A percentile compares a stretch with the other conserved stretches of the same genome.
phyloP scores from a whole-genome alignment of 2,797 vertebrate species.

The Nyctibius grandis region DNA sequence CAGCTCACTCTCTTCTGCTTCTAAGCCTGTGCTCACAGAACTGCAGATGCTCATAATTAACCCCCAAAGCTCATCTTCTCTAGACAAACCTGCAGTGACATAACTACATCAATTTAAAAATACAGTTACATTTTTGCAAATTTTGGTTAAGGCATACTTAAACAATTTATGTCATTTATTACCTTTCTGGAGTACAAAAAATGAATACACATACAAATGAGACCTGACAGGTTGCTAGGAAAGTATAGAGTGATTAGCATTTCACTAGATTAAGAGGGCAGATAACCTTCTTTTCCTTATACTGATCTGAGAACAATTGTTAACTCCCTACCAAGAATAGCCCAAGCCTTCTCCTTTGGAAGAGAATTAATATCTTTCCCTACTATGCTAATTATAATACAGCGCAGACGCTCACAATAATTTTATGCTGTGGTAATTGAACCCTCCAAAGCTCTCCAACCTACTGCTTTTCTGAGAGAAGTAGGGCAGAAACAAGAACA shows the following conservation, averaged over 20 bases:
- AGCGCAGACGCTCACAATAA: neutral
- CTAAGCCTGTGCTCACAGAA: neutral
- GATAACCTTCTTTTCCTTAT: constrained; percentile 40
- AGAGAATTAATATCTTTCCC: neutral
- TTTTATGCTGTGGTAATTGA: constrained; percentile 39
- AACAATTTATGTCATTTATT: neutral
- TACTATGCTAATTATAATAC: neutral
- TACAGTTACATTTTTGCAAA: neutral
- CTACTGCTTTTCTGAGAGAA: constrained; percentile 26
- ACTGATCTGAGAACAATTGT: constrained; percentile 3
- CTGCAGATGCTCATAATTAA: neutral
- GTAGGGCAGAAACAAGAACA: constrained; percentile 27
- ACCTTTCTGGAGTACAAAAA: neutral
- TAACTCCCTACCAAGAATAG: constrained; percentile 31
- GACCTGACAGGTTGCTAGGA: neutral
- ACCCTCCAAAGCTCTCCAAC: constrained; percentile 17
- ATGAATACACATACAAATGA: neutral
- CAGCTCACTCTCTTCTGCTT: neutral
- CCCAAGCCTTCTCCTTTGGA: neutral
- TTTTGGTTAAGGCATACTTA: neutral
- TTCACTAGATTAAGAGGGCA: constrained; percentile 29
- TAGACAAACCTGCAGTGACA: neutral
- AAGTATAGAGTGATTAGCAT: neutral
- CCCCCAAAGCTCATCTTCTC: neutral
- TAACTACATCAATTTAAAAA: neutral